Evolutionary conservation across 2,113 vertebrate species (phyloP).

Genomic region (Phaethornis superciliosus): DNA sequence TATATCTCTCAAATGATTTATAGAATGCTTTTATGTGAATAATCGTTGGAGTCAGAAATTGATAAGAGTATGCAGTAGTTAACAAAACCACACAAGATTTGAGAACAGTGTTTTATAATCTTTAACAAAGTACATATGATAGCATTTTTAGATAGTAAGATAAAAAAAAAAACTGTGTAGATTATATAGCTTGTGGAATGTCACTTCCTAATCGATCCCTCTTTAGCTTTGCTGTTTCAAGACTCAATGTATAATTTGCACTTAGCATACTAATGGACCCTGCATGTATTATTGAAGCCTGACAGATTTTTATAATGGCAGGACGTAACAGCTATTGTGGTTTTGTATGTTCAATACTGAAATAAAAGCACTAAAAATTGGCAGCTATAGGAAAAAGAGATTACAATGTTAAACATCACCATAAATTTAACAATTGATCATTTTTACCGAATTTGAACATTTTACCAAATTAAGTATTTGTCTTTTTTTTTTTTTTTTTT

Average conservation of each 20-base stretch:
- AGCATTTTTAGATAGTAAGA: background rate
- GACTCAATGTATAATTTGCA: background rate
- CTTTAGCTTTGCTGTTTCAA: background rate
- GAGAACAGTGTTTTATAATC: background rate
- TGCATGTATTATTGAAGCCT: background rate
- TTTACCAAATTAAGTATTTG: background rate
- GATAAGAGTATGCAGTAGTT: background rate
- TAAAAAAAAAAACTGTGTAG: background rate
- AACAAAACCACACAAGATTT: background rate
- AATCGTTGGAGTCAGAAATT: background rate
- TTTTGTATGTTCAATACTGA: background rate
- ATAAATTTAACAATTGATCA: background rate
- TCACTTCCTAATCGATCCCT: background rate
- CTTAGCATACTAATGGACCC: background rate
- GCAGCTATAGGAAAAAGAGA: background rate
- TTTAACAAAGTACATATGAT: background rate
- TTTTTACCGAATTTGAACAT: background rate
- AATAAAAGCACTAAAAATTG: background rate
- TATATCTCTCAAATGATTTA: background rate
- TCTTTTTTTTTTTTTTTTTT: background rate
- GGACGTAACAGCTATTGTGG: background rate
- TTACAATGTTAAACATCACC: background rate
- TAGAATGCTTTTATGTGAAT: background rate
- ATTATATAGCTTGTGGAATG: background rate
- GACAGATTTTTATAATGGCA: background rate